Evolutionary conservation across 2,113 vertebrate genomes (phyloP).

Genomic region (Dasyornis broadbenti): DNA sequence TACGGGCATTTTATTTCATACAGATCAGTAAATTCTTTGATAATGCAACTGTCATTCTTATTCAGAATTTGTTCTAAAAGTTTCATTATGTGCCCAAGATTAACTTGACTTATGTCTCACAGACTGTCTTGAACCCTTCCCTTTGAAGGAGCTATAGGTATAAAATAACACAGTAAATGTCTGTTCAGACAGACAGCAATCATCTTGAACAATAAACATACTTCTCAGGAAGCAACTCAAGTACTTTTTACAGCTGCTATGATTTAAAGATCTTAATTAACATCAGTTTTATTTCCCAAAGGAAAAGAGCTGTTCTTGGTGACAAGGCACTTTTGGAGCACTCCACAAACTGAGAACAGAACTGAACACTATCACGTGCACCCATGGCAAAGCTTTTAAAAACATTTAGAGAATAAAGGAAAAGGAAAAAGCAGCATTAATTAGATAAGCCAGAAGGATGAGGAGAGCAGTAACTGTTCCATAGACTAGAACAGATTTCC

Average conservation of each 20-base stretch:
- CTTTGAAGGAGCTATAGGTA: background rate
- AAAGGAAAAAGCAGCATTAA: background rate
- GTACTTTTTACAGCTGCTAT: background rate
- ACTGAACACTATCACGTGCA: background rate
- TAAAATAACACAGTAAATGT: background rate
- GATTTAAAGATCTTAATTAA: conserved; percentile 32
- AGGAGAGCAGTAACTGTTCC: background rate
- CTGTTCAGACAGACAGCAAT: background rate
- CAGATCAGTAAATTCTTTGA: background rate
- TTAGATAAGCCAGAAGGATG: background rate
- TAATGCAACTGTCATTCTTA: background rate
- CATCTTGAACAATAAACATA: background rate
- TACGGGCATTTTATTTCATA: background rate
- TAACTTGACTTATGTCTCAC: background rate
- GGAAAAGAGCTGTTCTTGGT: conserved; percentile 2
- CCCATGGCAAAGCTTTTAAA: background rate
- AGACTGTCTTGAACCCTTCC: background rate
- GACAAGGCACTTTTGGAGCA: background rate
- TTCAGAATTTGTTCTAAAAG: background rate
- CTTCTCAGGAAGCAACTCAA: background rate
- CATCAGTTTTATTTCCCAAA: background rate
- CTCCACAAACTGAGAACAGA: background rate
- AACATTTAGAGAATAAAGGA: background rate
- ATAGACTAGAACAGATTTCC: background rate
- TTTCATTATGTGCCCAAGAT: background rate